Evolutionary conservation across 2,888 invertebrate species (phyloP).

Genomic region (Dione vanillae): DNA sequence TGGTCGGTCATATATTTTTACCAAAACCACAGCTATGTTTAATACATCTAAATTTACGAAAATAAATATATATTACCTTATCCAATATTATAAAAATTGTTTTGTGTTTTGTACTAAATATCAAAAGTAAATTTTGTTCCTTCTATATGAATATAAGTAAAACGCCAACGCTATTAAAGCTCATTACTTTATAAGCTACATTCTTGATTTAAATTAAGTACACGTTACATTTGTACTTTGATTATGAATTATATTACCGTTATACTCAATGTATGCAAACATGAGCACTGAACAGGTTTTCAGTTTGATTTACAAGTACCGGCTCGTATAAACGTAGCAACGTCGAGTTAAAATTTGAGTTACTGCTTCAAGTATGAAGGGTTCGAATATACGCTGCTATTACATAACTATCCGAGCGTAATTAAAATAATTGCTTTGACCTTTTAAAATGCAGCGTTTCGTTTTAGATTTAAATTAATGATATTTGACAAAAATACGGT

Average conservation of each 20-base stretch:
- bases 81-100: neutral
- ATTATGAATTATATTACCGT: constrained; percentile 51
- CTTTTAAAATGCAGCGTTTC: constrained; percentile 17
- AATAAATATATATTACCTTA: neutral
- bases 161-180: constrained; percentile 11
- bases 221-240: constrained; percentile 41
- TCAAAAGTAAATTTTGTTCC: neutral
- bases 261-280: constrained; percentile 49
- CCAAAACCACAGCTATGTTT: neutral
- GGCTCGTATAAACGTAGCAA: constrained; percentile 48
- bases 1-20: constrained; percentile 26
- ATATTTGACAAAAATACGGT: neutral
- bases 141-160: neutral
- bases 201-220: constrained; percentile 46
- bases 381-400: constrained; percentile 39
- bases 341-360: constrained; percentile 48
- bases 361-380: constrained; percentile 45
- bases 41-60: neutral
- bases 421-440: constrained; percentile 33
- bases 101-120: neutral
- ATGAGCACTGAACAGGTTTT: constrained; percentile 51
- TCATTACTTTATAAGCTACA: constrained; percentile 13
- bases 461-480: constrained; percentile 5
- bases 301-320: constrained; percentile 53
- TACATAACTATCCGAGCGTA: constrained; percentile 35